These are phyloP conservation scores for Phymastichus coffea DNA, from an alignment of 1,140 invertebrate species.

Conservation along the genomic window DNA sequence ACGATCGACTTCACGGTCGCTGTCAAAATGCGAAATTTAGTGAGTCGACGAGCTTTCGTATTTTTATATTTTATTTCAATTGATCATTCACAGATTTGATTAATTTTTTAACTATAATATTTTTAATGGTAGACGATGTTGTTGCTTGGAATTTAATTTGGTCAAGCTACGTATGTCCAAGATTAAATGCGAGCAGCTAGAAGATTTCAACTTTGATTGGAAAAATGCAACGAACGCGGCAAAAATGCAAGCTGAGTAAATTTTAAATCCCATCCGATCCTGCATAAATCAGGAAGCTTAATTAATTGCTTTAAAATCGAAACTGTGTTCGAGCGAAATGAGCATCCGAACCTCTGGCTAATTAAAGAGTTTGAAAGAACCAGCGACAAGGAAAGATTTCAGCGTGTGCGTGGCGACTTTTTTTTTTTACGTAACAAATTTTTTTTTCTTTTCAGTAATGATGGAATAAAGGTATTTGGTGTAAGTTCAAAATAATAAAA, in stretches of 20 bases:
- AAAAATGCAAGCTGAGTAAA: too few relatives aligned
- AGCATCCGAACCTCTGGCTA: background rate
- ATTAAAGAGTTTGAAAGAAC: background rate
- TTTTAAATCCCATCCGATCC: background rate
- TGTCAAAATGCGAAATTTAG: slow-evolving; percentile 58
- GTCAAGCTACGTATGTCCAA: too few relatives aligned
- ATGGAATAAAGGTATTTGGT: too few relatives aligned
- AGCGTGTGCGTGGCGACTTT: too few relatives aligned
- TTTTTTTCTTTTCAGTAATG: background rate
- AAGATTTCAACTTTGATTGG: too few relatives aligned
- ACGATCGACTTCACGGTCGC: slow-evolving; percentile 81
- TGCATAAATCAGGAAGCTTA: background rate
- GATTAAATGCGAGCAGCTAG: too few relatives aligned
- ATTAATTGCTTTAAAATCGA: slow-evolving; percentile 7
- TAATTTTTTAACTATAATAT: too few relatives aligned
- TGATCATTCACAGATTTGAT: background rate
- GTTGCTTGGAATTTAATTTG: too few relatives aligned
- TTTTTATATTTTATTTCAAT: background rate
- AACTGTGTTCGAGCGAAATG: background rate
- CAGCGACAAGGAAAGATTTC: too few relatives aligned
- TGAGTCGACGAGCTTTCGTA: slow-evolving; percentile 8
- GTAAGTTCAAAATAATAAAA: too few relatives aligned
- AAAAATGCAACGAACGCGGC: too few relatives aligned
- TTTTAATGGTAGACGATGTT: too few relatives aligned
- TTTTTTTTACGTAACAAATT: background rate